Base-by-base conservation (phyloP, 2,113 vertebrate genomes). In the Guaruba guarouba region DNA sequence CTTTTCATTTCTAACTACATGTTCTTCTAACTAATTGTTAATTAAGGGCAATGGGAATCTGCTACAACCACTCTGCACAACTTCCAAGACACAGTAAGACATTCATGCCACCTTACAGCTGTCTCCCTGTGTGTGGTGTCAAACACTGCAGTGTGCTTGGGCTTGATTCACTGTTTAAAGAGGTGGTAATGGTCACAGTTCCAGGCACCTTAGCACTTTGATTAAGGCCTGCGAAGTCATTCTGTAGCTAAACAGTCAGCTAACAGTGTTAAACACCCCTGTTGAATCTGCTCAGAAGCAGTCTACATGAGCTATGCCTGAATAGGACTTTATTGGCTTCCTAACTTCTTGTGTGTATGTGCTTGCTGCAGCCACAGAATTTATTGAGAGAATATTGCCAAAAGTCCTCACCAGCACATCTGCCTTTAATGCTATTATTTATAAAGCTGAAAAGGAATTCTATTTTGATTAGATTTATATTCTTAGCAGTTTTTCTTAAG, bases 391-490 rank as follows among this genome's bases (percentile, higher is more conserved):
- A 62, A n/a, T 3, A 2, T 46, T 66, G 63, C 89, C 79, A 63
- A 91, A 92, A 85, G 85, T 84, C 86, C 54, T 92, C 39, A 18
- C 61, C 68, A 62, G 62, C 49, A 37, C 28, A 0, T 74, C 27
- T 91, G 80, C 92, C 68, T 85, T 82, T 63, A 62, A 77, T 73
- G 76, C 37, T 82, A 19, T 80, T 82, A 64, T 69, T 80, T 78
- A 61, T 91, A 59, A 29, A 81, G 64, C 64, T 35, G 16, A 39
- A 87, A 54, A 62, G 63, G 37, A 92, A 71, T 86, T 87, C 39
- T 95, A 41, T 87, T 95, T 87, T 59, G 23, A 51, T 86, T 77
- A 82, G 62, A 83, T 90, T 76, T 57, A 59, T 88, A 86, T 41
- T 90, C 49, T 70, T 31, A 59, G 37, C 29, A 31, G 3, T 68